Conservation (phyloP, 1,140 invertebrate genomes). For the Philaenus spumarius region DNA sequence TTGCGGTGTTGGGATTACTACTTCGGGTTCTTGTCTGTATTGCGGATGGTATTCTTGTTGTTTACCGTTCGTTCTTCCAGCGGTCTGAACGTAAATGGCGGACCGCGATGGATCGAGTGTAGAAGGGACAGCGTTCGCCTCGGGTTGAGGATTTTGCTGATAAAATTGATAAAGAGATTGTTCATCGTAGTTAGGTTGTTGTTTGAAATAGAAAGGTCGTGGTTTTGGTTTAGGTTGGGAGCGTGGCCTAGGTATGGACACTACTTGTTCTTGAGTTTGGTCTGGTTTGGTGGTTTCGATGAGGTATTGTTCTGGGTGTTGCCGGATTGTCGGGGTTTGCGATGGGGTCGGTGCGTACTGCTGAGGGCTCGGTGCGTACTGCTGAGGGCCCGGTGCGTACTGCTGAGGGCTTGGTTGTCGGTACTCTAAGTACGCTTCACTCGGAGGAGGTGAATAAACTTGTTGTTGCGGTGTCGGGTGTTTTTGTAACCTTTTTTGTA, state of each 20-base stretch:
- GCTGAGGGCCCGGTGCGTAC: neutral
- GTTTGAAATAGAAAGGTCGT: constrained; percentile 7
- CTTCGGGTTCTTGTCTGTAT: neutral
- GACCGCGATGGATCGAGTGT: constrained; percentile 18
- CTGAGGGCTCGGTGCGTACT: neutral
- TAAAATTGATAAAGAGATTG: neutral
- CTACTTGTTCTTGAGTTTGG: neutral
- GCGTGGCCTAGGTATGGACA: constrained; percentile 6
- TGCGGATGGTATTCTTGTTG: neutral
- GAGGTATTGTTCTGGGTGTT: constrained; percentile 12
- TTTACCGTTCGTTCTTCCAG: neutral
- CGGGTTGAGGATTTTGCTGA: constrained; percentile 7
- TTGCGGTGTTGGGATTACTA: constrained; percentile 8
- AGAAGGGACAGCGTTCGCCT: constrained; percentile 3
- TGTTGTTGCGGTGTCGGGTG: neutral
- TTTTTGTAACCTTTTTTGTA: neutral
- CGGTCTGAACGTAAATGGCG: constrained; percentile 10
- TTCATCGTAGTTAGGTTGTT: constrained; percentile 5
- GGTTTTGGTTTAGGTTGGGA: neutral
- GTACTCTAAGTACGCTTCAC: neutral
- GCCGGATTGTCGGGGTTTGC: constrained; percentile 3
- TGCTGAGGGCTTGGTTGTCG: neutral
- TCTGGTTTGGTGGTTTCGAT: constrained; percentile 20
- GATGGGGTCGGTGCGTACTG: neutral
- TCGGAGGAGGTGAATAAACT: neutral